Conservation (phyloP, 2,888 invertebrate species). For the Eristalinus sepulchralis region DNA sequence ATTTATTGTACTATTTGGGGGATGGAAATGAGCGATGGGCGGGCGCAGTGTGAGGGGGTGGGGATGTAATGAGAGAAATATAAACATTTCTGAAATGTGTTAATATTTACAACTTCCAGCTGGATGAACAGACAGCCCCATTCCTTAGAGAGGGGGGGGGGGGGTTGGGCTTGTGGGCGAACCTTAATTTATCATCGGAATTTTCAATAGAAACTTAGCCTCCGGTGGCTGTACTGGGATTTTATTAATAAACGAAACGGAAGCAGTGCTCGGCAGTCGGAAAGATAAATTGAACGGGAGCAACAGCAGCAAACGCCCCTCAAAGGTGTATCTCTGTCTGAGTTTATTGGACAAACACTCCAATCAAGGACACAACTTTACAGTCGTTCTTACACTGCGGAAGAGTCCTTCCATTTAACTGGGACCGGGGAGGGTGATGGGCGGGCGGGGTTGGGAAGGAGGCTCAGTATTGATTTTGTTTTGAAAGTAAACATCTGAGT, state of each 20-base stretch:
- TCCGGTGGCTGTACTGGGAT: slow-evolving; percentile 17
- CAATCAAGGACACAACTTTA: slow-evolving; percentile 28
- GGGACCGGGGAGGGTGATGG: neutral
- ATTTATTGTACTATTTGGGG: slow-evolving; percentile 11
- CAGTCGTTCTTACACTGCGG: slow-evolving; percentile 7
- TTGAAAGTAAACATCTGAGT: neutral
- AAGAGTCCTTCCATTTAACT: neutral
- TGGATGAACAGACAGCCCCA: slow-evolving; percentile 38
- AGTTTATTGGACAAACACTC: slow-evolving; percentile 45
- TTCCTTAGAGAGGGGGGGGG: neutral
- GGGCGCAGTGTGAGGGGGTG: neutral
- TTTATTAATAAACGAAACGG: slow-evolving; percentile 42
- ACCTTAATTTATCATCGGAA: slow-evolving; percentile 56
- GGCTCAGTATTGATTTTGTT: slow-evolving; percentile 34
- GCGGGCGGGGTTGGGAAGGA: neutral
- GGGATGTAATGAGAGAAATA: slow-evolving; percentile 44
- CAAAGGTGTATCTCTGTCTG: slow-evolving; percentile 26
- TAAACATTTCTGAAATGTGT: slow-evolving; percentile 60
- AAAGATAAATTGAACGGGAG: slow-evolving; percentile 36
- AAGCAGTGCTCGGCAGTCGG: slow-evolving; percentile 23
- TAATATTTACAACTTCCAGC: slow-evolving; percentile 64
- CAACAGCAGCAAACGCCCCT: neutral
- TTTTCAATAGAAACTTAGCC: slow-evolving; percentile 50
- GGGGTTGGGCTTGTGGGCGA: neutral
- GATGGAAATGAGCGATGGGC: neutral